These are phyloP conservation scores for Sciurus vulgaris DNA, from an alignment of 2,797 vertebrate species.

Conservation along the genomic window DNA sequence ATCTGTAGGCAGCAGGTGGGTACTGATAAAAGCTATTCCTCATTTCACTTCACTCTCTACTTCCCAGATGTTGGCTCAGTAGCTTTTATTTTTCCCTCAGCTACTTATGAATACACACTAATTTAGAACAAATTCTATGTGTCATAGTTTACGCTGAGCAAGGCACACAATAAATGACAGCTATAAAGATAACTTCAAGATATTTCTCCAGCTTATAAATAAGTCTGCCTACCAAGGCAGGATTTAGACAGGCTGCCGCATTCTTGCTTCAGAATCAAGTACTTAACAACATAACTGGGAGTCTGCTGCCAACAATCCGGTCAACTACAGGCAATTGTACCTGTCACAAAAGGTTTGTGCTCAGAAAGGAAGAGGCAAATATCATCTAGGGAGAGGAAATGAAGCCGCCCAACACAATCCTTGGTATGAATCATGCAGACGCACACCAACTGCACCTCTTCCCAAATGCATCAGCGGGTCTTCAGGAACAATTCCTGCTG, in stretches of 20 bases:
- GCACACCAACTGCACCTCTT: background rate
- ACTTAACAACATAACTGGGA: slow-evolving; percentile 65
- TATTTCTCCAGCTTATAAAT: slow-evolving; percentile 53
- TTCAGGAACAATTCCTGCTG: background rate
- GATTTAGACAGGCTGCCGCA: slow-evolving; percentile 58
- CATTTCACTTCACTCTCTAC: slow-evolving; percentile 51
- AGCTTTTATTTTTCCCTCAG: background rate
- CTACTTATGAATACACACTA: slow-evolving; percentile 70
- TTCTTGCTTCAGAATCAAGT: slow-evolving; percentile 67
- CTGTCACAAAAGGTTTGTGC: background rate
- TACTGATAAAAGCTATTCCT: slow-evolving; percentile 70
- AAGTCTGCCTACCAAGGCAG: slow-evolving; percentile 48
- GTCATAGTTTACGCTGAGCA: slow-evolving; percentile 72
- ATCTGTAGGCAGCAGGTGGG: slow-evolving; percentile 72
- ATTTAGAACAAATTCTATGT: slow-evolving; percentile 74
- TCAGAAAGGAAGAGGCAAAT: slow-evolving; percentile 49
- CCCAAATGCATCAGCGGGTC: slow-evolving; percentile 1
- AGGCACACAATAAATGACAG: slow-evolving; percentile 72
- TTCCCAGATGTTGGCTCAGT: slow-evolving; percentile 70
- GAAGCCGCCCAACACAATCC: slow-evolving; percentile 6
- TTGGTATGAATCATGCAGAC: background rate
- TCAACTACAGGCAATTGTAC: background rate
- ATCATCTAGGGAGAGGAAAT: background rate
- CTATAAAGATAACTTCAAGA: slow-evolving; percentile 35
- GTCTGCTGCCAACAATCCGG: slow-evolving; percentile 37